Conservation (phyloP, 2,797 vertebrate genomes). For the Scolopax bukidnonensis region DNA sequence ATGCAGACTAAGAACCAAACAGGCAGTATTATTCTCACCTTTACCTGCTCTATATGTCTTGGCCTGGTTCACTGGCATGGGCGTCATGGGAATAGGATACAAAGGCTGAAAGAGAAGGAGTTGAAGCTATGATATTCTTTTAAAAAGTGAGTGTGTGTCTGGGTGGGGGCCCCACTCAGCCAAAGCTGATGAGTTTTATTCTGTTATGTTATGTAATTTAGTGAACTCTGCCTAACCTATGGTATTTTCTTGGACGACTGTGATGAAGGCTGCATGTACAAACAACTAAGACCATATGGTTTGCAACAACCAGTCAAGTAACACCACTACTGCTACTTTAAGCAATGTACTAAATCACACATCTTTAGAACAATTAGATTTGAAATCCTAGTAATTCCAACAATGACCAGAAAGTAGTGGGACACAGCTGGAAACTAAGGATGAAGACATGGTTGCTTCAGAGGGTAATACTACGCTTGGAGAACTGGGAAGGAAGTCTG, state of each 20-base stretch:
- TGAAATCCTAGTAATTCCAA: neutral
- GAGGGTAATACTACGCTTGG: neutral
- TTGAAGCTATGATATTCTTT: neutral
- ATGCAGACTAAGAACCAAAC: conserved; percentile 78
- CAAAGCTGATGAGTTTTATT: neutral
- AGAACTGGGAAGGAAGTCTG: neutral
- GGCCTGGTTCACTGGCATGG: conserved; percentile 97
- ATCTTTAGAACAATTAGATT: neutral
- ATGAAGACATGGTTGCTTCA: neutral
- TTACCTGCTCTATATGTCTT: conserved; percentile 99
- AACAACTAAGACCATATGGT: neutral
- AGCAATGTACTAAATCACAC: neutral
- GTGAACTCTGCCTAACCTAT: conserved; percentile 38
- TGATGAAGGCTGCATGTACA: neutral
- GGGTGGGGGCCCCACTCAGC: neutral
- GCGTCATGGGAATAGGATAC: conserved; percentile 97
- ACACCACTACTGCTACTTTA: neutral
- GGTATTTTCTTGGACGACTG: neutral
- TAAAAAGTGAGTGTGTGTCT: neutral
- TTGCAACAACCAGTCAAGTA: neutral
- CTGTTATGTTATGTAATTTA: neutral
- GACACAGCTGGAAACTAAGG: neutral
- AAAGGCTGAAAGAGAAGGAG: conserved; percentile 85
- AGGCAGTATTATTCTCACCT: conserved; percentile 91
- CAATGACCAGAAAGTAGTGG: neutral